A percentile compares a stretch with the other conserved stretches of the same genome.
These are phyloP conservation scores for Clostera curtula DNA, from an alignment of 2,888 invertebrate species.

Conservation along the genomic window DNA sequence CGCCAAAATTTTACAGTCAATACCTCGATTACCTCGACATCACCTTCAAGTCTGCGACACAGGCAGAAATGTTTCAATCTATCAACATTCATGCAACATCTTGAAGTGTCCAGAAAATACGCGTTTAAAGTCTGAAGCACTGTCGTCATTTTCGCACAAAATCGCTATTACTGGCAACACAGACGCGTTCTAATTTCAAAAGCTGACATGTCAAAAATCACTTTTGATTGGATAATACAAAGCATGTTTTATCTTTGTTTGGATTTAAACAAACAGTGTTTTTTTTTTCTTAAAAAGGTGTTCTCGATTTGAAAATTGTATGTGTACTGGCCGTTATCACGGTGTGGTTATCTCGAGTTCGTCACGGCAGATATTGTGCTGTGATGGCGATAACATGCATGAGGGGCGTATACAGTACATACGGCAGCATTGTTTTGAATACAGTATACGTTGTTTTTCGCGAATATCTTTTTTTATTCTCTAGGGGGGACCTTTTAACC, in stretches of 20 bases:
- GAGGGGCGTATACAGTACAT: slow-evolving; percentile 23
- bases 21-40: slow-evolving; percentile 46
- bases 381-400: slow-evolving; percentile 51
- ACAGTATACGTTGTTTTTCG: slow-evolving; percentile 16
- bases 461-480: too few species aligned
- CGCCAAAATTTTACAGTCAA: slow-evolving; percentile 1
- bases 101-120: slow-evolving; percentile 53
- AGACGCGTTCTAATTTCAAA: too few species aligned
- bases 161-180: slow-evolving; percentile 29
- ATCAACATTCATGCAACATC: slow-evolving; percentile 56
- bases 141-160: slow-evolving; percentile 42
- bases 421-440: slow-evolving; percentile 22
- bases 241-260: slow-evolving; percentile 8
- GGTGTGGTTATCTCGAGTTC: slow-evolving; percentile 60
- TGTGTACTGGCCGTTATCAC: slow-evolving; percentile 63
- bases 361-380: slow-evolving; percentile 69
- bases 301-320: slow-evolving; percentile 42
- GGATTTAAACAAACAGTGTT: slow-evolving; percentile 4
- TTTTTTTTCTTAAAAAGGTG: slow-evolving; percentile 30
- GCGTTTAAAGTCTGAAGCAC: slow-evolving; percentile 55
- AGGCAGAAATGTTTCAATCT: slow-evolving; percentile 61
- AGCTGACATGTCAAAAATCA: slow-evolving; percentile 13
- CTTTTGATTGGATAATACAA: slow-evolving; percentile 8
- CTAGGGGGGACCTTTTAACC: too few species aligned
- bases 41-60: slow-evolving; percentile 51